Evolutionary conservation across 2,888 invertebrate genomes (phyloP).

Genomic region (Marronus borbonicus): DNA sequence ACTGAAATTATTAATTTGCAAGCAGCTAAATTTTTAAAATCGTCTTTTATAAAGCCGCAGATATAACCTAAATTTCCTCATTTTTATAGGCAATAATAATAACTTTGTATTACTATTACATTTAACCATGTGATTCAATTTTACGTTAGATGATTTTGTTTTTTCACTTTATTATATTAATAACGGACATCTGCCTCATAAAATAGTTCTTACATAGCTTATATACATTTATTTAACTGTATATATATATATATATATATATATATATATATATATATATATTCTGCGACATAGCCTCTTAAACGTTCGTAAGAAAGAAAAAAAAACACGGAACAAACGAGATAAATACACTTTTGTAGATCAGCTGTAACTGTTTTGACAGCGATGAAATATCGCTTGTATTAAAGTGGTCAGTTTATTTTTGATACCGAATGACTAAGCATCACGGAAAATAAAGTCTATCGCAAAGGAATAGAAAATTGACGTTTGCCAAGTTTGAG

Average conservation of each 20-base stretch:
- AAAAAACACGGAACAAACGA: constrained; percentile 7
- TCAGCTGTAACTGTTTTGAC: constrained; percentile 46
- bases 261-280: neutral
- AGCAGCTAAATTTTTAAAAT: too few species aligned
- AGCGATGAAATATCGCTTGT: constrained; percentile 34
- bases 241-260: neutral
- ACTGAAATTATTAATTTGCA: too few species aligned
- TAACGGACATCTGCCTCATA: constrained; percentile 21
- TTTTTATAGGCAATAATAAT: constrained; percentile 6
- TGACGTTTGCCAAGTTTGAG: neutral
- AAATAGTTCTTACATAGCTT: neutral
- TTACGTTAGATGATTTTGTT: constrained; percentile 8
- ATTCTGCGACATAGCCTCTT: neutral
- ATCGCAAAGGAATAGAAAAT: neutral
- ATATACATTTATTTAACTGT: too few species aligned
- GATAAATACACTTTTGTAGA: neutral
- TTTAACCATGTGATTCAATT: constrained; percentile 25
- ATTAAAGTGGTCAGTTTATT: constrained; percentile 24
- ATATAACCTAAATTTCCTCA: neutral
- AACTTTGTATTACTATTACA: neutral
- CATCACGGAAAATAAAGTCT: constrained; percentile 13
- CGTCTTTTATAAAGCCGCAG: too few species aligned
- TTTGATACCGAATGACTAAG: constrained; percentile 25
- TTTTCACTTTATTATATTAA: constrained; percentile 28
- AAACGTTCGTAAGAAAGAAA: neutral